A percentile compares a stretch with the other conserved stretches of the same genome.
Conservation (phyloP, 2,888 invertebrate species). For the Noctua fimbriata region DNA sequence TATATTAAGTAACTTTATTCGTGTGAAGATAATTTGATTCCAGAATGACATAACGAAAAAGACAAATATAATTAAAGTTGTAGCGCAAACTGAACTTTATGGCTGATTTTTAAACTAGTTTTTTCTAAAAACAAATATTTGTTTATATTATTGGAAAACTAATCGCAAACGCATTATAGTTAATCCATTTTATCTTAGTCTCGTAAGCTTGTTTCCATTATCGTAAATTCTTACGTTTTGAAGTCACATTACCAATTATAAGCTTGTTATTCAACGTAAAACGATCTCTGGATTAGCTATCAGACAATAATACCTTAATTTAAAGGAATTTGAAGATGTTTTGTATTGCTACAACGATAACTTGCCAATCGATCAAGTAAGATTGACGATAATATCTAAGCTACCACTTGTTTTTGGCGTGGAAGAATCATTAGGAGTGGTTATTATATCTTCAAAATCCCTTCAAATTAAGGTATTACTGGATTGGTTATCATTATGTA, state of each 20-base stretch:
- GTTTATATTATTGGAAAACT: background rate
- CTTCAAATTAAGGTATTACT: background rate
- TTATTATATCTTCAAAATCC: conserved; percentile 6
- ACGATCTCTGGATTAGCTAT: conserved; percentile 54
- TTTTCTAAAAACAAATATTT: background rate
- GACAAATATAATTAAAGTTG: background rate
- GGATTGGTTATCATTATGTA: background rate
- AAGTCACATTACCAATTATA: conserved; percentile 24
- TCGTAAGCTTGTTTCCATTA: conserved; percentile 14
- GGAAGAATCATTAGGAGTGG: conserved; percentile 21
- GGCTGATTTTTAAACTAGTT: background rate
- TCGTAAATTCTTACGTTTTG: background rate
- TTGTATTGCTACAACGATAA: conserved; percentile 51
- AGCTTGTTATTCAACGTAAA: conserved; percentile 41
- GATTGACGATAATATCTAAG: conserved; percentile 29
- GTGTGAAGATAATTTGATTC: background rate
- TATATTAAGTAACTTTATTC: background rate
- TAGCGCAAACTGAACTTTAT: background rate
- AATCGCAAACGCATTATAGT: background rate
- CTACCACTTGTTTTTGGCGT: conserved; percentile 44
- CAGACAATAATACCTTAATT: conserved; percentile 38
- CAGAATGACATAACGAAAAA: background rate
- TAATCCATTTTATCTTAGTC: conserved; percentile 22
- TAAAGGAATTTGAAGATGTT: conserved; percentile 47
- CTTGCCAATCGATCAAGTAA: conserved; percentile 53